Base-by-base conservation (phyloP, 2,113 vertebrate genomes). In the Smithornis capensis region DNA sequence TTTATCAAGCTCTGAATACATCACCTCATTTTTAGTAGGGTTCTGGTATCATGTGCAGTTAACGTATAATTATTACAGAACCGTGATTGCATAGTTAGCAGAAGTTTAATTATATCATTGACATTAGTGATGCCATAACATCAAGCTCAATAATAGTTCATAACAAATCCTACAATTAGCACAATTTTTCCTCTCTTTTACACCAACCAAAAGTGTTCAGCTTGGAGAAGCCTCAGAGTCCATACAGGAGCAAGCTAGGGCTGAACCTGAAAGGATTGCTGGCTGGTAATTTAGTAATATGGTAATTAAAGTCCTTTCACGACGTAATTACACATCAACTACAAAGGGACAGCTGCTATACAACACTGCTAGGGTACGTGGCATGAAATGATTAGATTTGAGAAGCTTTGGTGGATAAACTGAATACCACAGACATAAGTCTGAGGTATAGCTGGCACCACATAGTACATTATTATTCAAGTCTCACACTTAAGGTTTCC, bases 91-190 rank as follows among this genome's bases (percentile, higher is more conserved):
- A 87, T 96, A 65, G 1, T 95, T 95, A 96, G 91, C 82, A 91
- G 91, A 91, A 96, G 92, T 94, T 97, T 96, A 96, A 96, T 96
- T 97, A 92, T 83, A 96, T 96, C 95, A 96, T 94, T 96, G 94
- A 96, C 94, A 96, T 94, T 94, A 96, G 83, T 93, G 87, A 96
- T 96, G 92, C 90, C 86, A 93, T 95, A 97, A 96, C 93, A 97
- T 92, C 92, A 96, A 92, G 86, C 90, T 84, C 90, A 89, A 81
- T 89, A 81, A 68, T 71, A 83, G 65, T 74, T 88, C n/a, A 77
- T 62, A 85, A 97, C 96, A 95, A 97, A 96, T 94, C 59, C 81
- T 62, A 89, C 94, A 96, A 96, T 22, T 79, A 95, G 47, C 31
- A 79, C 94, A 81, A 35, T 93, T 94, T 96, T 95, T 92, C 91